Evolutionary conservation across 2,113 vertebrate species (phyloP), one percentile per base, ranked within the genome.

Genomic region (Cyphomyrus plagiostoma): DNA sequence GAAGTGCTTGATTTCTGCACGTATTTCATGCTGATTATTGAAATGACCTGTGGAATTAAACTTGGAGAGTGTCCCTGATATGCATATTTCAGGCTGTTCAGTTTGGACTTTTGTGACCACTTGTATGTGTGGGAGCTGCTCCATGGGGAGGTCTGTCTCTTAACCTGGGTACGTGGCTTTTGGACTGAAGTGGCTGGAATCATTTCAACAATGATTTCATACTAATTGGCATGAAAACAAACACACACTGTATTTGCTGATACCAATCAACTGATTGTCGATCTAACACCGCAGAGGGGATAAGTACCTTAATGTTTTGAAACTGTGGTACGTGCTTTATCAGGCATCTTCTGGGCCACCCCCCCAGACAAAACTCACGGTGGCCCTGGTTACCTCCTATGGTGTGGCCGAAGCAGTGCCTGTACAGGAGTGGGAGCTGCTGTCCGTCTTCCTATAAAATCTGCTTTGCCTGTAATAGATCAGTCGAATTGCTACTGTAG

Each of bases 281-380:
- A 92, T 93, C 91, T 94, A 94, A 93, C 93, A 92, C 93, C 92
- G 88, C 93, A 91, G 89, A 77, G 89, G 70, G 93, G 92, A 93
- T 94, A 92, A 92, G 92, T 82, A 90, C 88, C 90, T 92, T 92
- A 92, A 50, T 87, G 66, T 92, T 92, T 93, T 92, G 90, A 93
- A 93, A 93, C 93, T 93, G 92, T n/a, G 39, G 89, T 94, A 94
- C 93, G 92, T 94, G 94, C 93, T 90, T 93, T 94, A 95, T 95
- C 93, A 92, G 8, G 53, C 91, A 94, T 94, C 92, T 93, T 91
- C 87, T 91, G 90, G 86, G 91, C 53, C 53, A 56, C 53, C 53
- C 90, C 90, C 89, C 89, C 89, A 90, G 88, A 92, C 85, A 88
- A 82, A 93, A 92, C 92, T 93, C 92, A 26, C n/a, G n/a, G 74